Evolutionary conservation across 2,113 vertebrate species (phyloP).

Genomic region (Nipponia nippon): DNA sequence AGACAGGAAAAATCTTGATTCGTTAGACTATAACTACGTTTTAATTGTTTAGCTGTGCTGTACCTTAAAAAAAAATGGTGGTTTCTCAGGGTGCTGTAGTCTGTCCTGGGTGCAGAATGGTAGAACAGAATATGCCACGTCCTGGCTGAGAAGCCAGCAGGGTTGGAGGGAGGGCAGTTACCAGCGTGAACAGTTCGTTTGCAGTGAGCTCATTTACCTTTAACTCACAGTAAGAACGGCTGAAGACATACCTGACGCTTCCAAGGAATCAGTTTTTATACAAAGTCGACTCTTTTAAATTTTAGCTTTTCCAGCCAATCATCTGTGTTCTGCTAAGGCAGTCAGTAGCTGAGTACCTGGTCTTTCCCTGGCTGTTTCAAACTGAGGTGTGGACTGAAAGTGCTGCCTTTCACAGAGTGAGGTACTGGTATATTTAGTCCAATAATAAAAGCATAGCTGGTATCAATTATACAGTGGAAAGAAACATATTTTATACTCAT

Average conservation of each 20-base stretch:
- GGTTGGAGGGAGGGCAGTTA: rapidly evolving
- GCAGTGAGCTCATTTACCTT: not conserved
- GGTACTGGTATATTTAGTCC: not conserved
- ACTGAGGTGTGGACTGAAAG: not conserved
- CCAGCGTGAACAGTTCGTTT: not conserved
- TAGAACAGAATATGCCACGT: not conserved
- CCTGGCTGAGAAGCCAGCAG: not conserved
- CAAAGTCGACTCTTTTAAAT: not conserved
- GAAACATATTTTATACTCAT: not conserved
- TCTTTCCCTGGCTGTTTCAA: not conserved
- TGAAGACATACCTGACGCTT: not conserved
- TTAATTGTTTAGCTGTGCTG: not conserved
- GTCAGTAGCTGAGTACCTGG: not conserved
- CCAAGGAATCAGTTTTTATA: not conserved
- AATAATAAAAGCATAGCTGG: not conserved
- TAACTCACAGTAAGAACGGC: not conserved
- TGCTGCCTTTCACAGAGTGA: not conserved
- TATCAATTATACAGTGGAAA: not conserved
- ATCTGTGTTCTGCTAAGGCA: not conserved
- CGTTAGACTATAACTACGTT: not conserved
- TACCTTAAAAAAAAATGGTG: not conserved
- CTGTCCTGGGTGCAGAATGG: not conserved
- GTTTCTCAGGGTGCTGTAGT: not conserved
- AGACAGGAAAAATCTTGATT: not conserved
- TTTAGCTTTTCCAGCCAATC: not conserved